Percentiles rank a stretch among this genome's conserved stretches.
These are phyloP conservation scores for Drosophila anomalata DNA, from an alignment of 2,888 invertebrate species.

Conservation along the genomic window DNA sequence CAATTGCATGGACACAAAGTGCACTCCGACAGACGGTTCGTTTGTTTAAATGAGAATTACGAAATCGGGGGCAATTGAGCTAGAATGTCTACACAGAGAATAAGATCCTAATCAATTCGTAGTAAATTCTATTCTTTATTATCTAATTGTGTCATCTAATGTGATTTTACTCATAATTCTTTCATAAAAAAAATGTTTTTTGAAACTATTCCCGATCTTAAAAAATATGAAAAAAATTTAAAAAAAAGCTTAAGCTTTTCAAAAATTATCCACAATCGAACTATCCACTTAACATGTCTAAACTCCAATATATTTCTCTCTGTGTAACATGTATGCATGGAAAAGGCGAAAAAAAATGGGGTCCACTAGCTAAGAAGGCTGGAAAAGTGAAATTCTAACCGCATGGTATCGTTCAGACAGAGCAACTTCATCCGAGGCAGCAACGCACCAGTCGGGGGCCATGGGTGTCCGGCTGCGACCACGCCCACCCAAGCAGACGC, in stretches of 20 bases:
- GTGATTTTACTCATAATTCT: too few relatives aligned
- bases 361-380: background rate
- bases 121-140: background rate
- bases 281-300: background rate
- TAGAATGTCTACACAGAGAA: slow-evolving; percentile 22
- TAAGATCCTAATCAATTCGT: background rate
- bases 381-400: slow-evolving; percentile 51
- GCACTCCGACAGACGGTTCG: slow-evolving; percentile 57
- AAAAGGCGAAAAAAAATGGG: background rate
- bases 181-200: too few relatives aligned
- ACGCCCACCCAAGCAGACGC: slow-evolving; percentile 80
- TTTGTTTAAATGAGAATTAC: slow-evolving; percentile 56
- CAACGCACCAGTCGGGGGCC: slow-evolving; percentile 20
- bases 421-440: slow-evolving; percentile 34
- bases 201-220: too few relatives aligned
- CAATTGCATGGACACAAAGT: slow-evolving; percentile 65
- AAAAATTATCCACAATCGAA: background rate
- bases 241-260: too few relatives aligned
- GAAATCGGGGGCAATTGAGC: slow-evolving; percentile 40
- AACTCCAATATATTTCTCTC: background rate
- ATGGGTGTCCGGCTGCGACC: slow-evolving; percentile 57
- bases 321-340: background rate
- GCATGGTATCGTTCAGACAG: slow-evolving; percentile 66
- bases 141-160: background rate
- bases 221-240: too few relatives aligned